These are phyloP conservation scores for Oncorhynchus mykiss DNA, from an alignment of 2,113 vertebrate genomes.

Conservation along the genomic window DNA sequence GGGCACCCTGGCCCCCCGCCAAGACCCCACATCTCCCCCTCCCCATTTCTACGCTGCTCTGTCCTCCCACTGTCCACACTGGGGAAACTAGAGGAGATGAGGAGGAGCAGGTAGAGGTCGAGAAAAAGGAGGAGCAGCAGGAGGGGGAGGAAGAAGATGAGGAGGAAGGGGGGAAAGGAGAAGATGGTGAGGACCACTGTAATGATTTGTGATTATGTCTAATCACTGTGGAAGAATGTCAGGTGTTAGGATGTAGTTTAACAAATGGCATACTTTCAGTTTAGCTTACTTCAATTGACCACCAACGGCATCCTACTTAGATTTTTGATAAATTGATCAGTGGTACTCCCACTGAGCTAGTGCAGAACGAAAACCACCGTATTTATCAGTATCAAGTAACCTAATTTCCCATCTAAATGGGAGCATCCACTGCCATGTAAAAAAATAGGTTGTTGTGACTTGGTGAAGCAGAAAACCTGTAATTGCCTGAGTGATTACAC, in stretches of 20 bases:
- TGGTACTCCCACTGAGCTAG: too few relatives aligned
- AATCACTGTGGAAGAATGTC: too few relatives aligned
- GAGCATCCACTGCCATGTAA: too few relatives aligned
- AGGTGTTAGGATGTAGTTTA: too few relatives aligned
- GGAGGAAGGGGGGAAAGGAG: background rate
- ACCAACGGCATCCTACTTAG: too few relatives aligned
- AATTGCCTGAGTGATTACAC: background rate
- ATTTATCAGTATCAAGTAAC: too few relatives aligned
- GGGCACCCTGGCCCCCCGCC: background rate
- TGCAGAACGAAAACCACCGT: too few relatives aligned
- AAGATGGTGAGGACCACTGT: background rate
- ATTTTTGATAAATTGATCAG: too few relatives aligned
- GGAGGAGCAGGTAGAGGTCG: background rate
- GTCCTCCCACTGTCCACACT: conserved; percentile 38
- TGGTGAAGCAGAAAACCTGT: background rate
- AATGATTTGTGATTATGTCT: too few relatives aligned
- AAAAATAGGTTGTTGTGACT: background rate
- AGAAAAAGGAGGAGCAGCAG: background rate
- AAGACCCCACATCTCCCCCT: conserved; percentile 28
- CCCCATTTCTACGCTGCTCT: conserved; percentile 31
- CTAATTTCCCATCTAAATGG: too few relatives aligned
- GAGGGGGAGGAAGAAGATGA: background rate
- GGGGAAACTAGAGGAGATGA: conserved; percentile 29
- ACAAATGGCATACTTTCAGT: background rate
- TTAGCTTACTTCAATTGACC: too few relatives aligned